Conservation (phyloP, 92 coral and sea anemone species). For the Blastomussa wellsi region DNA sequence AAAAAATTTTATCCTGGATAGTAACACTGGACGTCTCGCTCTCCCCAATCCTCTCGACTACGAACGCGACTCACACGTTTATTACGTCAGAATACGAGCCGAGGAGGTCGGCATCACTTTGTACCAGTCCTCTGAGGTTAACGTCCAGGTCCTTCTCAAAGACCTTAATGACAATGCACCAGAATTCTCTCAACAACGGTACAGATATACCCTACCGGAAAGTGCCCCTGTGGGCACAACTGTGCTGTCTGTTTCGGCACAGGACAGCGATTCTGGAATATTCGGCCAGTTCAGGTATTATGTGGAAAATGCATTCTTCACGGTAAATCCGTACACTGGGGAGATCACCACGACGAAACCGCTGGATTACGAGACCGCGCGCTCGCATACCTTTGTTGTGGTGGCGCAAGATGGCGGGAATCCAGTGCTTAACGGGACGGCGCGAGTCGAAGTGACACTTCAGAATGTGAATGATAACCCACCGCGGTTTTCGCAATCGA, state of each 20-base stretch:
- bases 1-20: conserved; percentile 68
- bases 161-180: conserved; percentile 93
- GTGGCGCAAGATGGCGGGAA: conserved; percentile 87
- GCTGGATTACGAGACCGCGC: conserved; percentile 78
- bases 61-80: conserved; percentile 77
- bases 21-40: conserved; percentile 79
- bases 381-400: conserved; percentile 71
- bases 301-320: conserved; percentile 62
- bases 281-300: conserved; percentile 81
- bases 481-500: conserved; percentile 77
- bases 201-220: conserved; percentile 85
- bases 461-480: conserved; percentile 89
- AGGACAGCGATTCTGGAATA: conserved; percentile 90
- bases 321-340: conserved; percentile 88
- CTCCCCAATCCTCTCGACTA: conserved; percentile 78
- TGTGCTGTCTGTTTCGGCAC: conserved; percentile 84
- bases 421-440: conserved; percentile 77
- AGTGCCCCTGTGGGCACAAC: conserved; percentile 94
- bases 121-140: conserved; percentile 63
- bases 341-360: conserved; percentile 68
- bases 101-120: conserved; percentile 60
- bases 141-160: conserved; percentile 69
- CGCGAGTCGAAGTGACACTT: conserved; percentile 75
- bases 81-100: conserved; percentile 64
- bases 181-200: conserved; percentile 76